Base-by-base conservation (phyloP, 2,888 invertebrate species). In the Pteria penguin region DNA sequence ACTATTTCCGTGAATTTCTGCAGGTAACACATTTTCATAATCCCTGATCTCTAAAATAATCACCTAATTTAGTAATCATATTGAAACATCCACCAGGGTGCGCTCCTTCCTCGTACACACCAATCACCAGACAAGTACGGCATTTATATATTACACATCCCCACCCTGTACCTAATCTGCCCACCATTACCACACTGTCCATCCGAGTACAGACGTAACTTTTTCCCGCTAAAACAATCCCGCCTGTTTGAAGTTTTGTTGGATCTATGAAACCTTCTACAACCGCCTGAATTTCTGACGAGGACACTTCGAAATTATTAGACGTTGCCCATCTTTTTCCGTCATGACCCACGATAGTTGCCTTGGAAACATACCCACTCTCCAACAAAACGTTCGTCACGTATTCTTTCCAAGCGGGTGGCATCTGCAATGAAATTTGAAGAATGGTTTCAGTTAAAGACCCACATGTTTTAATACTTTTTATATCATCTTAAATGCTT, bases 331-430 rank as follows among this genome's bases (percentile, higher is more conserved):
- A 87, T 32, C 75, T 73, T 60, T 80, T 78, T 4, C 85, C 84
- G 57, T 84, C 83, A 60, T 75, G 75, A 29, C 84, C 84, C 32
- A 84, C 78, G 32, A 88, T 84, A 45, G 88, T 84, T 4, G 85
- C 85, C 62, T 80, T 81, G 5, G 82, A 79, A 2, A 87, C 86
- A 65, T 79, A 81, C 8, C 86, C 86, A 63, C 86, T 87, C 58
- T 84, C 86, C 31, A 82, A 73, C 65, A 88, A 77, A 29, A 88
- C 85, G 32, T 79, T 84, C 27, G 83, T 80, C 61, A 88, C 78
- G 75, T 87, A 88, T 66, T 88, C 87, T 33, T 84, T 81, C 87
- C 87, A 88, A 8, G 85, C 82, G 26, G 83, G 82, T 60, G 85
- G 83, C 78, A 84, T 81, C 85, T 62, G 45, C 18, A 45, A 45